Evolutionary conservation across 2,888 invertebrate genomes (phyloP).

Genomic region (Cistogaster globosa): DNA sequence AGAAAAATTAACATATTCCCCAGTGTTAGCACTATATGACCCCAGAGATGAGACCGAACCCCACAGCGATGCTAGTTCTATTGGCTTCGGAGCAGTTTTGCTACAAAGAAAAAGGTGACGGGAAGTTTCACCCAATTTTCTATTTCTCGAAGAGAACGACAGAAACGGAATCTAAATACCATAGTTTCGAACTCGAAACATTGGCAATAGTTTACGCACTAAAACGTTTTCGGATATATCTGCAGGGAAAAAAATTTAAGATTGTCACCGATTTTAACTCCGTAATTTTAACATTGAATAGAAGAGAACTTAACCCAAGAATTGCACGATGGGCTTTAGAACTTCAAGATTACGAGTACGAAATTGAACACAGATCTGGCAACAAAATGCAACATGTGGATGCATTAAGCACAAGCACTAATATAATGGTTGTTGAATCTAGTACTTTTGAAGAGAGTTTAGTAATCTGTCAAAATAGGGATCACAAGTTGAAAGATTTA

Average conservation of each 20-base stretch:
- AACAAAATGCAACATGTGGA: constrained; percentile 71
- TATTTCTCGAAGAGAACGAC: background rate
- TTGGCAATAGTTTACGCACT: background rate
- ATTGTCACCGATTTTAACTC: background rate
- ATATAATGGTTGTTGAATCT: constrained; percentile 10
- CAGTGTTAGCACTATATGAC: background rate
- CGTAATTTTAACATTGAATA: background rate
- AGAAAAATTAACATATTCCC: too few species aligned
- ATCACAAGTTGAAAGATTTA: constrained; percentile 6
- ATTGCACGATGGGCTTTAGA: background rate
- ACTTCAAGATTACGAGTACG: constrained; percentile 10
- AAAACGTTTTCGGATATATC: background rate
- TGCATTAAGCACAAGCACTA: constrained; percentile 45
- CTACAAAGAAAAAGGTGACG: background rate
- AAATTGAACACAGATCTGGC: constrained; percentile 59
- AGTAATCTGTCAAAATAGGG: constrained; percentile 31
- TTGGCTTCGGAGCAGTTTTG: background rate
- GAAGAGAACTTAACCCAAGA: background rate
- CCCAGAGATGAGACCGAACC: background rate
- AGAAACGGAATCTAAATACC: background rate
- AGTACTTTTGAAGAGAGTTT: background rate
- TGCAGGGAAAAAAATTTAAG: background rate
- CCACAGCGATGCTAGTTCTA: background rate
- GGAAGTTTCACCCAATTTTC: background rate
- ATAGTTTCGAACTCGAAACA: constrained; percentile 12